These are phyloP conservation scores for Oxystoma pomonae DNA, from an alignment of 2,888 invertebrate species.

Conservation along the genomic window DNA sequence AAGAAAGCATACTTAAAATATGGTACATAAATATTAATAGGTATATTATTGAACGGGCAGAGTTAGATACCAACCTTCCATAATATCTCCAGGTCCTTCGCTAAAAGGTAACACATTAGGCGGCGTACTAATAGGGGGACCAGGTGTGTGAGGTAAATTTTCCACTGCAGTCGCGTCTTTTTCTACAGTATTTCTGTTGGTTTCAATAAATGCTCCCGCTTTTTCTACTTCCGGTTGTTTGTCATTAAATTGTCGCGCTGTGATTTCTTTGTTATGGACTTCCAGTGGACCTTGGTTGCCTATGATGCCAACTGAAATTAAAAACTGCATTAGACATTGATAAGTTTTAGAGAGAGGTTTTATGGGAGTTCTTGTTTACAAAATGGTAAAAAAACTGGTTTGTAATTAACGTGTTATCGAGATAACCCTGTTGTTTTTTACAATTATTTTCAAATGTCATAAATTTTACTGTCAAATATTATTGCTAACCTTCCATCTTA, in stretches of 20 bases:
- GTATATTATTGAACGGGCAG: too few relatives aligned
- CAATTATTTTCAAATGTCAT: too few relatives aligned
- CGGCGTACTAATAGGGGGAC: constrained; percentile 40
- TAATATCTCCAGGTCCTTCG: constrained; percentile 55
- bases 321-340: constrained; percentile 3
- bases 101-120: constrained; percentile 43
- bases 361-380: too few relatives aligned
- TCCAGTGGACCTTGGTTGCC: constrained; percentile 61
- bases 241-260: constrained; percentile 57
- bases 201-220: constrained; percentile 43
- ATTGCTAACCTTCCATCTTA: too few relatives aligned
- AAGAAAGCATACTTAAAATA: too few relatives aligned
- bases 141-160: constrained; percentile 38
- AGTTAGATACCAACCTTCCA: neutral
- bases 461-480: too few relatives aligned
- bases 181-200: neutral
- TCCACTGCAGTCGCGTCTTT: constrained; percentile 16
- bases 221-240: constrained; percentile 47
- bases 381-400: too few relatives aligned
- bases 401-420: too few relatives aligned
- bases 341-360: too few relatives aligned
- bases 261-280: constrained; percentile 50
- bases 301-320: constrained; percentile 63
- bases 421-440: too few relatives aligned
- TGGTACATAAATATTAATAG: too few relatives aligned